Evolutionary conservation across 2,797 vertebrate genomes (phyloP), one percentile per base, ranked within the genome.

Genomic region (Glyptemys insculpta): DNA sequence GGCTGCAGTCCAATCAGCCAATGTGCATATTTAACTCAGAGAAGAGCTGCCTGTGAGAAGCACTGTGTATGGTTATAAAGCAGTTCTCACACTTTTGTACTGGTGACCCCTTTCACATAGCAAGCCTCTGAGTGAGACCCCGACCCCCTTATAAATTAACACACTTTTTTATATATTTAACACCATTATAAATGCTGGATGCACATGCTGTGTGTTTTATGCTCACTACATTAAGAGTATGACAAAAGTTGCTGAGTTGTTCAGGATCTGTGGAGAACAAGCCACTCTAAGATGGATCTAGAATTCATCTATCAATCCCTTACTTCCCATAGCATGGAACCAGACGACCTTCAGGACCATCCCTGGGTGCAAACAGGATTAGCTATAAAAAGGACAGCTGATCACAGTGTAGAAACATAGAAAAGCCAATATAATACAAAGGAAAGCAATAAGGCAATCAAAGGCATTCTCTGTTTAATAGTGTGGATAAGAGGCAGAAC

Each of bases 11-110:
- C 95, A 83, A 94, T 76, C 90, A 91, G 85, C 87, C 74, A 78
- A 88, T 68, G 25, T 23, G 62, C 92, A 88, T 93, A 92, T 96
- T 97, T 95, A 96, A 96, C 92, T 93, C 89, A 93, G 88, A 95
- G 88, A 95, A 92, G 76, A 88, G 53, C 62, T 96, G 92, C 72
- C 81, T 92, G 56, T 79, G 91, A 95, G 93, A 96, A 95, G 76
- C 76, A 52, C 87, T 89, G 68, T 94, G 94, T 92, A 62, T 83
- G 91, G 52, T 53, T 19, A 53, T 53, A 53, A 53, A 53, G 6
- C 52, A 53, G 52, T 52, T 52, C 52, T 53, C 19, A 53, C 19
- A 21, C 52, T 53, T 53, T 21, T 53, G 52, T 21, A 21, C 52
- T 53, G 19, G 19, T 53, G 52, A 53, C 52, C 19, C 19, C 52